These are phyloP conservation scores for Thomomys bottae DNA, from an alignment of 2,113 vertebrate genomes.

Conservation along the genomic window DNA sequence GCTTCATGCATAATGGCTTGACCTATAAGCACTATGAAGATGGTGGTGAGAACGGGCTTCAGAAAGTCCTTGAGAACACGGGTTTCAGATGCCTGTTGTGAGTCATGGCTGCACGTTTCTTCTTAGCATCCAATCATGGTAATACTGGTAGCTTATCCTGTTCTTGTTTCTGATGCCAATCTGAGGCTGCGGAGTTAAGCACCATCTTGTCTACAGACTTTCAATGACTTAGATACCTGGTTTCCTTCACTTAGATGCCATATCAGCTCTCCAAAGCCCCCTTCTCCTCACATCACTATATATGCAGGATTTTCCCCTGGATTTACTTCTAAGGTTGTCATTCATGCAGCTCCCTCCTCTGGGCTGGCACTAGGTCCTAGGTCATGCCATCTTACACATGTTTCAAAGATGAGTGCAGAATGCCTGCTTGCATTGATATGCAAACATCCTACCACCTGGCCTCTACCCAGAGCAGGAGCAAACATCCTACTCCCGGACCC, in stretches of 20 bases:
- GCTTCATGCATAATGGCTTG: neutral
- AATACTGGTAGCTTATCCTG: neutral
- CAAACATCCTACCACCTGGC: too few relatives aligned
- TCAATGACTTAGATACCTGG: neutral
- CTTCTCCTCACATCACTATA: rapidly evolving
- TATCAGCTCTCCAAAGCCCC: neutral
- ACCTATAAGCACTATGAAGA: neutral
- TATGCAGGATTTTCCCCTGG: neutral
- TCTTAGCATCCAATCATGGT: neutral
- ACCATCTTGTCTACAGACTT: neutral
- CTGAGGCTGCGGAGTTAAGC: neutral
- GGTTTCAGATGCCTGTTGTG: neutral
- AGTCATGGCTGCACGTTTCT: neutral
- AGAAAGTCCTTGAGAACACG: neutral
- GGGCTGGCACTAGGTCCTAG: too few relatives aligned
- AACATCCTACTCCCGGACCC: too few relatives aligned
- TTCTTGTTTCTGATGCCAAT: neutral
- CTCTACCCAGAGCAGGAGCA: too few relatives aligned
- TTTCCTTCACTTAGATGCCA: neutral
- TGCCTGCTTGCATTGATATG: too few relatives aligned
- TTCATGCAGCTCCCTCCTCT: neutral
- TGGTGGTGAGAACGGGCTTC: neutral
- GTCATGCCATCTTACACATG: neutral
- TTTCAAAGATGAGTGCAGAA: neutral
- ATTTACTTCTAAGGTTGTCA: neutral